A percentile compares a stretch with the other conserved stretches of the same genome.
These are phyloP conservation scores for Thalassophryne amazonica DNA, from an alignment of 2,797 vertebrate species.

Conservation along the genomic window DNA sequence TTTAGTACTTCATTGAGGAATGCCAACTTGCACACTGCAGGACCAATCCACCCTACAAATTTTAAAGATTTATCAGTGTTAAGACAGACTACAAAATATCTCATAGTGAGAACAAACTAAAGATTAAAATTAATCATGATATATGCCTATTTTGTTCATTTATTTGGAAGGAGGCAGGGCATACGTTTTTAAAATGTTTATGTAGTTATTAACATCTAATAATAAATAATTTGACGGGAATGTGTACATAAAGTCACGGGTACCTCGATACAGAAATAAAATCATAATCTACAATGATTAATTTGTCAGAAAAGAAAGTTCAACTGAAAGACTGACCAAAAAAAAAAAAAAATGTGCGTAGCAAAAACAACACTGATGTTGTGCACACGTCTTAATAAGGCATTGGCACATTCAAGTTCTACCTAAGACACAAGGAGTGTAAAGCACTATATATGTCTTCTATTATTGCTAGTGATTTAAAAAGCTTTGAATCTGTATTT, in stretches of 20 bases:
- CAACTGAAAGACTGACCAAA: slow-evolving; percentile 52
- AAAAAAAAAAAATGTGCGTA: slow-evolving; percentile 56
- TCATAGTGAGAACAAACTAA: slow-evolving; percentile 5
- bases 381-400: slow-evolving; percentile 69
- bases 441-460: slow-evolving; percentile 64
- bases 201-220: slow-evolving; percentile 42
- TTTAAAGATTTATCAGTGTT: not conserved
- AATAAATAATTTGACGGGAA: slow-evolving; percentile 45
- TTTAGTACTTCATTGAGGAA: slow-evolving; percentile 22
- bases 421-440: slow-evolving; percentile 72
- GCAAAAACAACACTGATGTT: slow-evolving; percentile 53
- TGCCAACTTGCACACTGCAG: slow-evolving; percentile 10
- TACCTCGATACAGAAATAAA: slow-evolving; percentile 78
- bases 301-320: slow-evolving; percentile 38
- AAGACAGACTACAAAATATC: not conserved
- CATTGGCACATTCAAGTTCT: slow-evolving; percentile 72
- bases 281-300: slow-evolving; percentile 57
- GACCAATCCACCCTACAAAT: not conserved
- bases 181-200: too few species aligned
- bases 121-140: not conserved
- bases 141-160: not conserved
- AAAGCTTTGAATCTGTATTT: slow-evolving; percentile 65
- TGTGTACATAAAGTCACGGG: slow-evolving; percentile 37
- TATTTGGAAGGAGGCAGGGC: too few species aligned
- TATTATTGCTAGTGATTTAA: slow-evolving; percentile 75